Percentiles rank a stretch among this genome's conserved stretches.
Evolutionary conservation across 2,888 invertebrate species (phyloP).

Genomic region (Siphonodentalium dalli): DNA sequence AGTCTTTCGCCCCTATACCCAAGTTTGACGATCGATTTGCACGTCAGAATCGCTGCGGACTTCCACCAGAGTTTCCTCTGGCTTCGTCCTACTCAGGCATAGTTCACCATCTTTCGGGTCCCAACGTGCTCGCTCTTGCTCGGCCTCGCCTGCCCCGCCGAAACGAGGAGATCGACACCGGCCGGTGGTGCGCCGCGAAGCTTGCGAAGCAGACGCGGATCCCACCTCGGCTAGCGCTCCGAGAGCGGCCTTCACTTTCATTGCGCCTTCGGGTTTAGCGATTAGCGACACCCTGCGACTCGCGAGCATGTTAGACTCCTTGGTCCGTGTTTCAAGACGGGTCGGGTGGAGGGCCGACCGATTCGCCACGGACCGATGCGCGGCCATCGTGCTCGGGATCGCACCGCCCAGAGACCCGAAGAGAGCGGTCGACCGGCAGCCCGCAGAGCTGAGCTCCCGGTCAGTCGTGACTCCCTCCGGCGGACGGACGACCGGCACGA

Average conservation of each 20-base stretch:
- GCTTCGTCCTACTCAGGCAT: constrained; percentile 76
- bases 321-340: constrained; percentile 83
- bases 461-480: no score
- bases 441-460: no score
- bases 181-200: constrained; percentile 70
- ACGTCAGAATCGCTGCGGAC: constrained; percentile 79
- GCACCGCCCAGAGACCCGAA: no score
- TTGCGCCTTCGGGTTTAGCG: constrained; percentile 73
- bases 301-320: constrained; percentile 77
- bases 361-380: constrained; percentile 30
- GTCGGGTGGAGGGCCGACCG: constrained; percentile 66
- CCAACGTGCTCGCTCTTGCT: constrained; percentile 75
- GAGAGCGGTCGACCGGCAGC: no score
- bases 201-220: constrained; percentile 9
- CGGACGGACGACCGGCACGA: no score
- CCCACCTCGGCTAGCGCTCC: constrained; percentile 50
- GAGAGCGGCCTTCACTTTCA: constrained; percentile 72
- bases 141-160: no score
- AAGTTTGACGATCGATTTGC: constrained; percentile 81
- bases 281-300: constrained; percentile 73
- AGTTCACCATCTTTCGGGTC: constrained; percentile 80
- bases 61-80: constrained; percentile 77
- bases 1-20: constrained; percentile 75
- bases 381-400: constrained; percentile 11
- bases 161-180: constrained; percentile 63